Conservation (phyloP, 2,113 vertebrate genomes). For the Psittacula cyanocephala region DNA sequence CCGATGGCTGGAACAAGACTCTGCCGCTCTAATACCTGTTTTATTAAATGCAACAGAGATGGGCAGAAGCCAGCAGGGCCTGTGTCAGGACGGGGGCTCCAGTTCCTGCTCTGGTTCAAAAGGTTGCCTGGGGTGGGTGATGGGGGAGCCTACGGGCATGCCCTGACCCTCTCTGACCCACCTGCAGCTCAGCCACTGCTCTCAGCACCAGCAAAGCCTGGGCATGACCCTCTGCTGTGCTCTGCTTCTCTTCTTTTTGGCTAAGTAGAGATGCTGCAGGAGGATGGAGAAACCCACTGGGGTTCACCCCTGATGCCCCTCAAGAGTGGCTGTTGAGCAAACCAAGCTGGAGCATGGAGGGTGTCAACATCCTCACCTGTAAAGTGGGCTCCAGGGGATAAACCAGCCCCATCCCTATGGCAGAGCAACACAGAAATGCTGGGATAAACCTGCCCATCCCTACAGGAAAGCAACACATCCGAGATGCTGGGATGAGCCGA, state of each 20-base stretch:
- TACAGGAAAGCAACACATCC: accelerated
- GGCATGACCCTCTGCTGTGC: background rate
- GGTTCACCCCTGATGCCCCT: background rate
- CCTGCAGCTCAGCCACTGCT: background rate
- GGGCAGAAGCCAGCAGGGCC: conserved; percentile 20
- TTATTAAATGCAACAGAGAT: conserved; percentile 45
- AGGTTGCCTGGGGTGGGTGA: background rate
- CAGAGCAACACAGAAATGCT: background rate
- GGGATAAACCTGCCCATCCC: background rate
- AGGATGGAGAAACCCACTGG: accelerated
- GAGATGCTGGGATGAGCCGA: background rate
- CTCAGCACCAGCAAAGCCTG: background rate
- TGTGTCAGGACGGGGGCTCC: background rate
- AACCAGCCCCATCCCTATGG: background rate
- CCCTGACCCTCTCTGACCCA: background rate
- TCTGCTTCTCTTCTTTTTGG: background rate
- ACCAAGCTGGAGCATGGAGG: background rate
- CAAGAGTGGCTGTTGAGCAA: accelerated
- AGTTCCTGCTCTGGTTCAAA: conserved; percentile 63
- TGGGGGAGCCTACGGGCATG: background rate
- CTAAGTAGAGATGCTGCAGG: background rate
- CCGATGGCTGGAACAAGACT: background rate
- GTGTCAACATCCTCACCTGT: background rate
- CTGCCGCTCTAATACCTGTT: conserved; percentile 30
- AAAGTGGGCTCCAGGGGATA: background rate